Conservation (phyloP, 2,113 vertebrate species). For the Aldabrachelys gigantea region DNA sequence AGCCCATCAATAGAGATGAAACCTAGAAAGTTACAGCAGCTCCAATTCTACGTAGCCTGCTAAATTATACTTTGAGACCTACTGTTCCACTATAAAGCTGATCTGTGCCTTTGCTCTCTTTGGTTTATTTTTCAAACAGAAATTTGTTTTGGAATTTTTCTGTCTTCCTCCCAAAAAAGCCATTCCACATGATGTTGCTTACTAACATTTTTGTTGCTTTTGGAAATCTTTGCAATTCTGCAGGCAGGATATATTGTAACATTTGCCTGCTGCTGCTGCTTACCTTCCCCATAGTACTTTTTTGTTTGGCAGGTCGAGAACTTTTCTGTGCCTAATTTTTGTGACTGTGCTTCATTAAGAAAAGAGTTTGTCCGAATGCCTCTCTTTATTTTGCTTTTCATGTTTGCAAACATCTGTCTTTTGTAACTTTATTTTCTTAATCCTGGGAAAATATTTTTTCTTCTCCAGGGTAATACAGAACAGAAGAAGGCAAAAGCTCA, state of each 20-base stretch:
- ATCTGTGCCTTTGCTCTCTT: neutral
- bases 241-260: neutral
- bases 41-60: neutral
- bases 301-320: neutral
- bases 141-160: neutral
- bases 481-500: neutral
- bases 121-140: neutral
- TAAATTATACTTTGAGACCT: neutral
- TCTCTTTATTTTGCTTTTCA: neutral
- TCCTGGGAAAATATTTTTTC: neutral
- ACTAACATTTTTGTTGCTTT: neutral
- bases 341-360: neutral
- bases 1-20: neutral
- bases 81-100: neutral
- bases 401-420: neutral
- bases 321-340: neutral
- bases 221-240: neutral
- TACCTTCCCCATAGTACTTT: neutral
- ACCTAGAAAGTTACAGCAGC: neutral
- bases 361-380: neutral
- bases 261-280: neutral
- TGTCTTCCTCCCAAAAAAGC: neutral
- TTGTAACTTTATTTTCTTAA: neutral
- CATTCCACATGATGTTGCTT: neutral
- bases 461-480: neutral